These are phyloP conservation scores for Callipepla californica DNA, from an alignment of 2,113 vertebrate genomes.

Conservation along the genomic window DNA sequence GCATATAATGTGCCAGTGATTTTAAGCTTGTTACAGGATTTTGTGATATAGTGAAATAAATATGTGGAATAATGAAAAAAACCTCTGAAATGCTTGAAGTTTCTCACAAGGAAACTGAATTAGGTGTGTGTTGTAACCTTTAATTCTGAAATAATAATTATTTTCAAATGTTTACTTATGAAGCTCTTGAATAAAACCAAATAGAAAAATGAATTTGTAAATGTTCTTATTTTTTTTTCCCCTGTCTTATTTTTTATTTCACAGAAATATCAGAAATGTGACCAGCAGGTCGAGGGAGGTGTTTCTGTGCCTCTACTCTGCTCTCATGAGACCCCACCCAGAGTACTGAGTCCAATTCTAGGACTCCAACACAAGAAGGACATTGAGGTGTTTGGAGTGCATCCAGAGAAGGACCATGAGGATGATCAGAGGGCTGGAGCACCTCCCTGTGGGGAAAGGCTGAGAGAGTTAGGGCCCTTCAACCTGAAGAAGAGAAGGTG, in stretches of 20 bases:
- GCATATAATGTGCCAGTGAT: not conserved
- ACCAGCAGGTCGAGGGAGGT: too few relatives aligned
- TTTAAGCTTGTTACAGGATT: not conserved
- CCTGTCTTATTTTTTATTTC: not conserved
- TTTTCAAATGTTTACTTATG: not conserved
- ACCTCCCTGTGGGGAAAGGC: too few relatives aligned
- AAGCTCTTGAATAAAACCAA: not conserved
- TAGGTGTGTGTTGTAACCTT: not conserved
- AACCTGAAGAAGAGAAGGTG: too few relatives aligned
- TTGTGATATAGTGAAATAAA: not conserved
- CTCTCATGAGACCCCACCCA: too few relatives aligned
- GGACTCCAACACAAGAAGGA: too few relatives aligned
- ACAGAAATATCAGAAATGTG: not conserved
- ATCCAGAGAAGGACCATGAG: too few relatives aligned
- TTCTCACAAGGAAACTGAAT: not conserved
- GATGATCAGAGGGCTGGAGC: too few relatives aligned
- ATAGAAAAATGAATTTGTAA: not conserved
- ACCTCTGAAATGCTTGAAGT: not conserved
- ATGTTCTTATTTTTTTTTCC: not conserved
- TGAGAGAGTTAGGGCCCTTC: too few relatives aligned
- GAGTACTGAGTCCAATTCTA: too few relatives aligned
- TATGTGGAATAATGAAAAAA: not conserved
- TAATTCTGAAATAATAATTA: not conserved
- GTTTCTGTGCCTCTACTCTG: too few relatives aligned
- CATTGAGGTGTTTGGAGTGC: too few relatives aligned